These are phyloP conservation scores for Canis aureus DNA, from an alignment of 2,113 vertebrate genomes.

Conservation along the genomic window DNA sequence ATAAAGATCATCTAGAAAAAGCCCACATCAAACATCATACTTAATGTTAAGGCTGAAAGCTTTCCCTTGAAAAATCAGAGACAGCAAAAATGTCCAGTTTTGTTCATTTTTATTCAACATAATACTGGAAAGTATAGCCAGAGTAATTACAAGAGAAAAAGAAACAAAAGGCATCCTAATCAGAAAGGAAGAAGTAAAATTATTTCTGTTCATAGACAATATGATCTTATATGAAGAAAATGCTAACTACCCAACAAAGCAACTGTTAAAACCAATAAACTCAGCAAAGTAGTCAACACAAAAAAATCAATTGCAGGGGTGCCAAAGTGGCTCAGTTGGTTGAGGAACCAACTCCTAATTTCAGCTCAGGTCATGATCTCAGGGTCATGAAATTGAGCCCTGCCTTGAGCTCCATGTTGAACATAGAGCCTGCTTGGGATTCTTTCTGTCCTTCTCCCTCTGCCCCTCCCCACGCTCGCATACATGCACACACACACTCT, in stretches of 20 bases:
- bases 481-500: background rate
- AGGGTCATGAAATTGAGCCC: too few species aligned
- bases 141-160: background rate
- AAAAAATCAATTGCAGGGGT: background rate
- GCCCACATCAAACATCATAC: background rate
- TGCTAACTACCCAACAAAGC: background rate
- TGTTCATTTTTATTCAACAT: background rate
- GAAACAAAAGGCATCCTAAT: background rate
- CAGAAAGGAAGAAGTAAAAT: background rate
- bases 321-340: too few species aligned
- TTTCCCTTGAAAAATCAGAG: background rate
- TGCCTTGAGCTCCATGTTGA: too few species aligned
- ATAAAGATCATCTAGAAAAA: background rate
- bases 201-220: background rate
- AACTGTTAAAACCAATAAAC: background rate
- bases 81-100: background rate
- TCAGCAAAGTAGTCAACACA: background rate
- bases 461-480: background rate
- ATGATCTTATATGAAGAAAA: background rate
- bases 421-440: too few species aligned
- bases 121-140: background rate
- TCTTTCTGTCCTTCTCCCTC: too few species aligned
- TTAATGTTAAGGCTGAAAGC: background rate
- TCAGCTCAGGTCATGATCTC: too few species aligned
- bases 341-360: too few species aligned